Evolutionary conservation across 2,113 vertebrate species (phyloP).

Genomic region (Noturus placidus): DNA sequence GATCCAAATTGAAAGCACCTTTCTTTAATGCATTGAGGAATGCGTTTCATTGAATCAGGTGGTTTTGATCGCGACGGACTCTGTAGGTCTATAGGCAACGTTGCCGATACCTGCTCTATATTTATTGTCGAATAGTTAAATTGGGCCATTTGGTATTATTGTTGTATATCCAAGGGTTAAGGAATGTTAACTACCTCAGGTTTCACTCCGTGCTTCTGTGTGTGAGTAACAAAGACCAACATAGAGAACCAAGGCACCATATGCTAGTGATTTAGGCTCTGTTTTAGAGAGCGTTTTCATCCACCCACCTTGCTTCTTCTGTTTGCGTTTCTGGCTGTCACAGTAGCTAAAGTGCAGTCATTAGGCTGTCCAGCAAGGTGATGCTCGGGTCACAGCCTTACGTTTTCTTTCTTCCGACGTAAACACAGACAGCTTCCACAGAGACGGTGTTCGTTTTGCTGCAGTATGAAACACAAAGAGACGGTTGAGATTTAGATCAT

Average conservation of each 20-base stretch:
- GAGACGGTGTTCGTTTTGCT: neutral
- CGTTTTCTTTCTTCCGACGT: conserved; percentile 42
- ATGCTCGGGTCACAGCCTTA: conserved; percentile 59
- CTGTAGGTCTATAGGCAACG: neutral
- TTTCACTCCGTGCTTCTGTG: conserved; percentile 18
- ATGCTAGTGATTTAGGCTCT: conserved; percentile 70
- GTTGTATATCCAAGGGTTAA: conserved; percentile 16
- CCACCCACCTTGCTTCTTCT: conserved; percentile 27
- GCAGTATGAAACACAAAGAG: neutral
- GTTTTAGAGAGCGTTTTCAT: conserved; percentile 46
- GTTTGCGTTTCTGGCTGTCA: conserved; percentile 70
- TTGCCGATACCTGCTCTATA: neutral
- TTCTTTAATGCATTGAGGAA: neutral
- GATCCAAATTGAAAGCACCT: neutral
- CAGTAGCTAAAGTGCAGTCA: conserved; percentile 68
- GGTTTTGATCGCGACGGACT: neutral
- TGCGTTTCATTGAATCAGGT: neutral
- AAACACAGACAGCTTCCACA: conserved; percentile 44
- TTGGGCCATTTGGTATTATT: conserved; percentile 4
- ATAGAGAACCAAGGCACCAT: conserved; percentile 55
- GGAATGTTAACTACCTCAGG: conserved; percentile 43
- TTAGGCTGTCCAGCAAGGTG: conserved; percentile 67
- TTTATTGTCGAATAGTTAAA: neutral
- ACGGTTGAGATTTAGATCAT: neutral
- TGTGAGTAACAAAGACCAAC: conserved; percentile 43